These are phyloP conservation scores for Temnothorax rugatulus DNA, from an alignment of 2,888 invertebrate genomes.

Conservation along the genomic window DNA sequence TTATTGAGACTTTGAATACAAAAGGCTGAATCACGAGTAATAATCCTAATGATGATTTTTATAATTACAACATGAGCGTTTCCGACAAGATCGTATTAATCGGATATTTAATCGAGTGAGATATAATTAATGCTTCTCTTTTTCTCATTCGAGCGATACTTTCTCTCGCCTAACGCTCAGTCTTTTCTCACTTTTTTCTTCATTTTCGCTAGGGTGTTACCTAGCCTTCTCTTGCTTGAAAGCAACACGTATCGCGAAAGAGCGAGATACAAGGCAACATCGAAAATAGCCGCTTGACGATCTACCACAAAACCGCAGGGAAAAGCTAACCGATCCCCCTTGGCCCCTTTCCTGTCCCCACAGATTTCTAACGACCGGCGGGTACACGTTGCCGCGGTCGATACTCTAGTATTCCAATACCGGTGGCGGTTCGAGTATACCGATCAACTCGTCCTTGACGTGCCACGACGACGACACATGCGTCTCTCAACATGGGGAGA, in stretches of 20 bases:
- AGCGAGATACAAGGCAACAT: constrained; percentile 47
- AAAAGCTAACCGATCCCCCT: constrained; percentile 55
- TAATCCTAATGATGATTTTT: neutral
- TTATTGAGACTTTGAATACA: neutral
- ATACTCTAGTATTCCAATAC: constrained; percentile 61
- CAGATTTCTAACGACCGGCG: constrained; percentile 40
- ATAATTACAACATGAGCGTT: neutral
- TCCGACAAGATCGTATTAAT: neutral
- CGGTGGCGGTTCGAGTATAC: constrained; percentile 65
- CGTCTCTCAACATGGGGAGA: constrained; percentile 84
- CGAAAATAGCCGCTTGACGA: constrained; percentile 63
- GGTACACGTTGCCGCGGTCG: constrained; percentile 20
- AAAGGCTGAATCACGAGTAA: neutral
- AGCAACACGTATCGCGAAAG: constrained; percentile 43
- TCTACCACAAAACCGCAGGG: constrained; percentile 70
- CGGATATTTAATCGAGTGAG: neutral
- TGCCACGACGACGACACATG: constrained; percentile 49
- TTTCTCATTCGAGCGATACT: neutral
- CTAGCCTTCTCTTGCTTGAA: constrained; percentile 42
- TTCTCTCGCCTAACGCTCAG: neutral
- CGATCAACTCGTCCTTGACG: constrained; percentile 71
- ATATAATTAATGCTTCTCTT: neutral
- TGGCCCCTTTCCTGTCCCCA: constrained; percentile 1
- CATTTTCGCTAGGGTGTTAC: constrained; percentile 26
- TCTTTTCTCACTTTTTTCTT: neutral